Percentiles rank a stretch among this genome's conserved stretches.
Evolutionary conservation across 2,113 vertebrate genomes (phyloP).

Genomic region (Apistogramma diplotaenia): DNA sequence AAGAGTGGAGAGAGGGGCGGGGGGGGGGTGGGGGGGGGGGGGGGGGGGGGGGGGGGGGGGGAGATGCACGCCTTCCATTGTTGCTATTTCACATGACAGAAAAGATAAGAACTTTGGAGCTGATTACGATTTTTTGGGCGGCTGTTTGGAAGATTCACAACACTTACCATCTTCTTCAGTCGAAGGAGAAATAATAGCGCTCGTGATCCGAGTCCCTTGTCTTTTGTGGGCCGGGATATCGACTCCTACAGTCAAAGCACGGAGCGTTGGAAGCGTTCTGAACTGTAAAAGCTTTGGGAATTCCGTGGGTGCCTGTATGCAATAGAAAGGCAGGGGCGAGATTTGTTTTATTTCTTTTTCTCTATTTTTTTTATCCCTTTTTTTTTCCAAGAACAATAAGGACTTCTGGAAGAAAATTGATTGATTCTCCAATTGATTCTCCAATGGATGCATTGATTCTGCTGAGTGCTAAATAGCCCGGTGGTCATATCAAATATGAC

Average conservation of each 20-base stretch:
- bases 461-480: conserved; percentile 64
- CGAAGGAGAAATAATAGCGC: neutral
- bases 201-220: neutral
- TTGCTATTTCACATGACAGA: neutral
- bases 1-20: no score
- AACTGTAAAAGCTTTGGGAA: conserved; percentile 62
- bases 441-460: conserved; percentile 52
- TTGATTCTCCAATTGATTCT: conserved; percentile 68
- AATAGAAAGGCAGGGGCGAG: conserved; percentile 28
- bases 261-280: conserved; percentile 5
- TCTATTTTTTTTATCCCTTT: neutral
- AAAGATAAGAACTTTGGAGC: conserved; percentile 29
- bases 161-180: neutral
- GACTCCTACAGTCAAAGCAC: neutral
- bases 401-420: conserved; percentile 48
- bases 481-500: conserved; percentile 76
- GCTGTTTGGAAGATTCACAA: neutral
- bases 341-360: conserved; percentile 20
- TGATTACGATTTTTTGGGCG: neutral
- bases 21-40: no score
- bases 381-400: conserved; percentile 44
- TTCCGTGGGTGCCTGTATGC: conserved; percentile 64
- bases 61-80: no score
- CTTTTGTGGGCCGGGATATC: conserved; percentile 1
- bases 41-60: no score